A percentile compares a stretch with the other conserved stretches of the same genome.
These are phyloP conservation scores for Camelus dromedarius DNA, from an alignment of 2,113 vertebrate genomes.

Conservation along the genomic window DNA sequence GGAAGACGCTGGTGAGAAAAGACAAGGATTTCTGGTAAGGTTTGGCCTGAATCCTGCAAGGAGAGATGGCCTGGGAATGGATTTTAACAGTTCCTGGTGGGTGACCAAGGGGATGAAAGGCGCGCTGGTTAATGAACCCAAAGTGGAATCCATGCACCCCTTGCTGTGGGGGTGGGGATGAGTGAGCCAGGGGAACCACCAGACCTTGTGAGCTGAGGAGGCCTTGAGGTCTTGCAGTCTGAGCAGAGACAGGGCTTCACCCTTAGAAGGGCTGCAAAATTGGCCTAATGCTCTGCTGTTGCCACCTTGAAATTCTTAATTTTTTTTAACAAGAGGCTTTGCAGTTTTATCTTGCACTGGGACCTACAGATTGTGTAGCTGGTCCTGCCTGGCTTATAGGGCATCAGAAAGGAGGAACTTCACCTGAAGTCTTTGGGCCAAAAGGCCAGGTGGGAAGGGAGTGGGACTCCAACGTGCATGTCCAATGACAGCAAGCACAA, in stretches of 20 bases:
- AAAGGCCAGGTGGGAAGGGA: background rate
- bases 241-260: too few species aligned
- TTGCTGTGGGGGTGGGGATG: background rate
- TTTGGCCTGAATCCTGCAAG: background rate
- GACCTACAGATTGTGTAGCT: background rate
- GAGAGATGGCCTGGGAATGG: background rate
- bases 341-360: background rate
- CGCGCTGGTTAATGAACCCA: background rate
- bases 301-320: conserved; percentile 17
- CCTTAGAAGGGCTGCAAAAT: background rate
- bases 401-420: background rate
- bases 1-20: background rate
- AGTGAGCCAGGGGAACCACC: background rate
- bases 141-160: background rate
- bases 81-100: background rate
- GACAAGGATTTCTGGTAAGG: background rate
- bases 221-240: background rate
- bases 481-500: too few species aligned
- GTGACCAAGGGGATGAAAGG: background rate
- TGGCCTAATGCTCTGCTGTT: background rate
- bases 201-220: background rate
- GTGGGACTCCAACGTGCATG: background rate
- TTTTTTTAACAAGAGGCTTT: background rate
- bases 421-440: background rate
- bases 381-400: fast-evolving